These are phyloP conservation scores for Sisor rabdophorus DNA, from an alignment of 2,113 vertebrate species.

Conservation along the genomic window DNA sequence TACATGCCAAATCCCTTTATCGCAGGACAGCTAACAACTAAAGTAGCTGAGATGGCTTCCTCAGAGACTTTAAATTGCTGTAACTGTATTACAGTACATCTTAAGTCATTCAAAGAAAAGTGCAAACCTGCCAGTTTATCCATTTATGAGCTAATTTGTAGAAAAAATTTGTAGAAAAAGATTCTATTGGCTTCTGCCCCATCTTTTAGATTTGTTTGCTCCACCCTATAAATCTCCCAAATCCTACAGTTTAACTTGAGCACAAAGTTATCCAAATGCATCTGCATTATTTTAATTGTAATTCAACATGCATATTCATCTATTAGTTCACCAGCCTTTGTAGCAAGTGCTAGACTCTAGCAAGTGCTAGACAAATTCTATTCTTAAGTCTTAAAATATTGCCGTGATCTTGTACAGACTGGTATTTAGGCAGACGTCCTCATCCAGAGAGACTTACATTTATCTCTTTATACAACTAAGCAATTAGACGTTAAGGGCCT, in stretches of 20 bases:
- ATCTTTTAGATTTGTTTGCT: not conserved
- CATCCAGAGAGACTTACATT: too few relatives aligned
- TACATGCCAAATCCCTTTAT: not conserved
- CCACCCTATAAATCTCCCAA: not conserved
- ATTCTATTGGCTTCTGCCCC: too few relatives aligned
- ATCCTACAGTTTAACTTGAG: not conserved
- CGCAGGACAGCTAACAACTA: not conserved
- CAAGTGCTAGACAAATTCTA: slow-evolving; percentile 24
- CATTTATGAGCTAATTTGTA: not conserved
- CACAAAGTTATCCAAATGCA: slow-evolving; percentile 9
- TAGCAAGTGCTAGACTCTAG: too few relatives aligned
- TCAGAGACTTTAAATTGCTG: not conserved
- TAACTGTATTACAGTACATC: not conserved
- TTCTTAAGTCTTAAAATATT: not conserved
- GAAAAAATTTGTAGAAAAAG: too few relatives aligned
- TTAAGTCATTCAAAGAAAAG: not conserved
- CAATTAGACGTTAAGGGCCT: too few relatives aligned
- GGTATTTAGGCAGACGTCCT: too few relatives aligned
- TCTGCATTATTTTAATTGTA: slow-evolving; percentile 6
- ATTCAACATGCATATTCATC: too few relatives aligned
- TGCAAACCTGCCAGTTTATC: not conserved
- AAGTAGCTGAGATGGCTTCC: not conserved
- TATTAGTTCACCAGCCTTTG: slow-evolving; percentile 6
- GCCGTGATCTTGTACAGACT: too few relatives aligned
- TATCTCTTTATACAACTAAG: too few relatives aligned